Base-by-base conservation (phyloP, 2,797 vertebrate species). In the Acrocephalus scirpaceus region DNA sequence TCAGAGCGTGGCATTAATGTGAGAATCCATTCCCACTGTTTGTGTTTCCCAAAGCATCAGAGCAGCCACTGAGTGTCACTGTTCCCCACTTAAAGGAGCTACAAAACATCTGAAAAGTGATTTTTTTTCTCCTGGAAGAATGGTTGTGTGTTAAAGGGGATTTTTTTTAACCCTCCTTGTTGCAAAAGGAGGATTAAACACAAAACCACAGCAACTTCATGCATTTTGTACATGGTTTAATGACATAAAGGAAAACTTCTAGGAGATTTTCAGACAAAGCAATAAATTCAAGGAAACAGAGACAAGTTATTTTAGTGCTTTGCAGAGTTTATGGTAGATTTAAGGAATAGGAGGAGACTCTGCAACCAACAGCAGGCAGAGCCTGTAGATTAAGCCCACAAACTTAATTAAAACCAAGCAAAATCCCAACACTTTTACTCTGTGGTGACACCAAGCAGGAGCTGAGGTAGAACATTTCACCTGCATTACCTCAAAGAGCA, bases 401-500 rank as follows among this genome's bases (percentile, higher is more conserved):
- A 76, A 30, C 2, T 29, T 19, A 5, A 38, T 7, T 34, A 45
- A 67, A 90, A 67, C 2, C 8, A 54, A 72, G 11, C 0, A 38
- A 73, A 72, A 83, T 8, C 26, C 9, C n/a, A 48, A 4, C 15
- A 29, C 2, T 44, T 87, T 60, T 19, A 8, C 9, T 61, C 61
- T 9, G 65, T 3, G 10, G 36, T 44, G 38, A 5, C 27, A 13
- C 13, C 47, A 36, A 30, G 22, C 4, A 21, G 32, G 11, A 54
- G 14, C 2, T 34, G 21, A 58, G 44, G 17, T 32, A 53, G 40
- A 67, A 16, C 13, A 72, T 25, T 79, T 36, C 81, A 32, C 32
- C 7, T 36, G 8, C 71, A 9, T 97, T 98, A 99, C 99, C 98
- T 99, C 98, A 90, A 97, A 98, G 13, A 99, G 96, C 87, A 99